Conservation (phyloP, 2,113 vertebrate species). For the Ramphastos sulfuratus region DNA sequence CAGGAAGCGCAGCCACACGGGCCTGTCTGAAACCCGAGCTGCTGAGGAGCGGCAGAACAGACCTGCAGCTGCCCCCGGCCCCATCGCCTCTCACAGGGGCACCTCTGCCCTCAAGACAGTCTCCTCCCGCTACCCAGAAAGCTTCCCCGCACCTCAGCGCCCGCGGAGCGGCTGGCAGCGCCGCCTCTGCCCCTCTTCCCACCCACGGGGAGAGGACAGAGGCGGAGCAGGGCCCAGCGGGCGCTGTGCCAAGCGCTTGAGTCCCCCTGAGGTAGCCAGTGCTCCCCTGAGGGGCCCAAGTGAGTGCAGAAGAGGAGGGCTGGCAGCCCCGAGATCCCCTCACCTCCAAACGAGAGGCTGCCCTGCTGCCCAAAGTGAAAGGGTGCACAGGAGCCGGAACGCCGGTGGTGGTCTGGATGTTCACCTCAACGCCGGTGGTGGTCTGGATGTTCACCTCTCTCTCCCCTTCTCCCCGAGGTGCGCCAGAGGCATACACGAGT, state of each 20-base stretch:
- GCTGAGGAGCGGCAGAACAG: no score
- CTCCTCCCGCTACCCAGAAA: background rate
- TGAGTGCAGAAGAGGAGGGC: background rate
- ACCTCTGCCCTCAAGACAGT: no score
- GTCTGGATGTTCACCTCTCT: no score
- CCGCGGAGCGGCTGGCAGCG: background rate
- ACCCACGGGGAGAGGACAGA: no score
- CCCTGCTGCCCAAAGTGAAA: no score
- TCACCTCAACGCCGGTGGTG: no score
- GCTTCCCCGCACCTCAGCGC: background rate
- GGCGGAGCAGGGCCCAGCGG: background rate
- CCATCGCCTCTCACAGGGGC: background rate
- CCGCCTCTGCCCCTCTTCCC: background rate
- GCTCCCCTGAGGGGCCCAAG: background rate
- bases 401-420: no score
- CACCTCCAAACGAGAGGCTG: background rate
- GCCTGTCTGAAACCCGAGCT: no score
- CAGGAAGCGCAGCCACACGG: no score
- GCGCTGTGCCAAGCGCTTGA: background rate
- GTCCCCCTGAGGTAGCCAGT: fast-evolving
- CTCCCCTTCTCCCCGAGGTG: no score
- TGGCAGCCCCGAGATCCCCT: background rate
- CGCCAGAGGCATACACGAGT: no score
- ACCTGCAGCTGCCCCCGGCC: background rate
- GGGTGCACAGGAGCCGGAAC: no score